phyloP scores from a whole-genome alignment of 2,797 vertebrate species.

The Moxostoma hubbsi region DNA sequence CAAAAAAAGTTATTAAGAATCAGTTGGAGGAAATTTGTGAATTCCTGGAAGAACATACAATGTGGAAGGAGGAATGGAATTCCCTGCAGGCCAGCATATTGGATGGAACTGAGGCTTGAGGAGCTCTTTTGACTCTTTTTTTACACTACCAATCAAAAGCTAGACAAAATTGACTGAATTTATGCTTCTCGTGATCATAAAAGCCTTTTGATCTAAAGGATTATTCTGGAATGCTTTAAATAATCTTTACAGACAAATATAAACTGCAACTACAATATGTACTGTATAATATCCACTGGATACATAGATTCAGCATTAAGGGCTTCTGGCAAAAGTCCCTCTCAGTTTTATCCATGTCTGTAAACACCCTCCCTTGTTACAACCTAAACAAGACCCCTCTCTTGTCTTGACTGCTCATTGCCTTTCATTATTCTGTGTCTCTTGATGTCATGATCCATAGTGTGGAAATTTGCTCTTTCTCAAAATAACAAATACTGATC shows the following conservation, averaged over 20 bases:
- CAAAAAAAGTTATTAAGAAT: neutral
- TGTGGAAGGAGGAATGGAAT: conserved; percentile 11
- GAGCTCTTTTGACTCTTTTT: neutral
- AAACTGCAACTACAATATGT: neutral
- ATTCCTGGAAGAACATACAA: conserved; percentile 22
- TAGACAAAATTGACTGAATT: neutral
- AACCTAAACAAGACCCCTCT: neutral
- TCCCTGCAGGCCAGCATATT: conserved; percentile 1
- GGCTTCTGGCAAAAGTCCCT: neutral
- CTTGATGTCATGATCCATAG: neutral
- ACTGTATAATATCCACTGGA: too few relatives aligned
- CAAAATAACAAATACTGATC: conserved; percentile 36
- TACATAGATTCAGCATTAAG: neutral
- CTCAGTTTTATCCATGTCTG: neutral
- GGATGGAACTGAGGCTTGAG: neutral
- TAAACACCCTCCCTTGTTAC: conserved; percentile 1
- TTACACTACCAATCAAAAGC: neutral
- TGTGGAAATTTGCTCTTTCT: neutral
- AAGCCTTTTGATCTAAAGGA: neutral
- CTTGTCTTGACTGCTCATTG: neutral
- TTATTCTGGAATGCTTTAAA: too few relatives aligned
- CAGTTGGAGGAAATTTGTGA: neutral
- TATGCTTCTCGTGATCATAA: neutral
- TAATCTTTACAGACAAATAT: neutral
- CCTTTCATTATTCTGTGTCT: neutral